A percentile compares a stretch with the other conserved stretches of the same genome.
These are phyloP conservation scores for Iselma pallidipennis DNA, from an alignment of 2,888 invertebrate species.

Conservation along the genomic window DNA sequence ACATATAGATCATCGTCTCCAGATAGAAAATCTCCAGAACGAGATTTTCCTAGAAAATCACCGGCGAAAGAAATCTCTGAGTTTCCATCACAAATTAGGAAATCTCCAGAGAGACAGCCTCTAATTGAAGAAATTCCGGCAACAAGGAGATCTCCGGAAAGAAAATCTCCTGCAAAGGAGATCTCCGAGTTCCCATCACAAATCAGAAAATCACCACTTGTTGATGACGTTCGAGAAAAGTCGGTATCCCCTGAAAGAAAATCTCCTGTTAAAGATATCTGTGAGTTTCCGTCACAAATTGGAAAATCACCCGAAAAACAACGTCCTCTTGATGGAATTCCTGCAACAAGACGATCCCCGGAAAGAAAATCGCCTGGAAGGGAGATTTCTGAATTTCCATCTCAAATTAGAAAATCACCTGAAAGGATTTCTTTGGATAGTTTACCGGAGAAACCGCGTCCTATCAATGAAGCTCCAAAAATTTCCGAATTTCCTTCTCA, in stretches of 20 bases:
- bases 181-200: slow-evolving; percentile 17
- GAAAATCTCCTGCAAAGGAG: neutral
- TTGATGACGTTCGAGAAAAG: no score
- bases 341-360: neutral
- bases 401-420: slow-evolving; percentile 31
- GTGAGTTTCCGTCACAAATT: neutral
- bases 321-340: neutral
- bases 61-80: slow-evolving; percentile 10
- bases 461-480: slow-evolving; percentile 4
- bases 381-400: no score
- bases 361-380: no score
- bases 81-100: slow-evolving; percentile 12
- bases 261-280: neutral
- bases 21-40: neutral
- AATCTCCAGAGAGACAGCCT: slow-evolving; percentile 18
- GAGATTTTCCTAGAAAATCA: no score
- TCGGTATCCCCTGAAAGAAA: slow-evolving; percentile 8
- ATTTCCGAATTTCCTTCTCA: slow-evolving; percentile 22
- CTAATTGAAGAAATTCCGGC: slow-evolving; percentile 3
- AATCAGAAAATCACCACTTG: no score
- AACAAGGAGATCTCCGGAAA: slow-evolving; percentile 3
- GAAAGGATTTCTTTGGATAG: neutral
- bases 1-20: neutral
- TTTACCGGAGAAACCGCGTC: slow-evolving; percentile 3
- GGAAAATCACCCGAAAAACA: slow-evolving; percentile 19